These are phyloP conservation scores for Steinernema khuongi DNA, from an alignment of 1,140 invertebrate genomes.

Conservation along the genomic window DNA sequence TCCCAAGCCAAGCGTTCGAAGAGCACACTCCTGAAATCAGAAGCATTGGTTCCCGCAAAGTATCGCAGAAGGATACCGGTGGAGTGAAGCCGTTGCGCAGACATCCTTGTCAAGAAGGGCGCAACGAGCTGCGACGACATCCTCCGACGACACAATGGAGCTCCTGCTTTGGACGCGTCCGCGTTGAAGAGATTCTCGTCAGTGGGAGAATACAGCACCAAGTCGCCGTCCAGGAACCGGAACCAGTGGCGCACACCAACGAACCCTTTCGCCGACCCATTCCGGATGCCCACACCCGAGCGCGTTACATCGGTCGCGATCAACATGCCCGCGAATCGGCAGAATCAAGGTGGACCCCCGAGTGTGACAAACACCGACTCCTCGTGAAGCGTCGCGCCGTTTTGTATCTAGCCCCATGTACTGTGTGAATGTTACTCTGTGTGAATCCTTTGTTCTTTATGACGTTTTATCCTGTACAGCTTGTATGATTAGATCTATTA, in stretches of 20 bases:
- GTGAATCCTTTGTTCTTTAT: neutral
- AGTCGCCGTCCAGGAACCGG: constrained; percentile 1
- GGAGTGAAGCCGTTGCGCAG: constrained; percentile 47
- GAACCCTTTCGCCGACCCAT: constrained; percentile 7
- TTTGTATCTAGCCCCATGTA: neutral
- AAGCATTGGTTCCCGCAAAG: constrained; percentile 32
- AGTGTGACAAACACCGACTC: neutral
- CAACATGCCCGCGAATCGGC: constrained; percentile 19
- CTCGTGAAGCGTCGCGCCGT: neutral
- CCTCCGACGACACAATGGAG: neutral
- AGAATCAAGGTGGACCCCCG: neutral
- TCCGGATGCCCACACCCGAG: constrained; percentile 28
- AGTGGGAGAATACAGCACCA: neutral
- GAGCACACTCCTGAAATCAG: constrained; percentile 54
- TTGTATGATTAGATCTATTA: too few species aligned
- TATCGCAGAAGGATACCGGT: constrained; percentile 20
- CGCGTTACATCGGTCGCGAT: constrained; percentile 24
- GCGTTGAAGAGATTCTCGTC: neutral
- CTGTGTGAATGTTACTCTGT: neutral
- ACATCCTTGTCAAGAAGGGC: neutral
- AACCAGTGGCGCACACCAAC: constrained; percentile 27
- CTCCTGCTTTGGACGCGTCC: neutral
- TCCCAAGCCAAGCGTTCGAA: constrained; percentile 44
- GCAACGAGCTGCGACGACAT: neutral
- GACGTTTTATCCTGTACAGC: too few species aligned